These are phyloP conservation scores for Pandion haliaetus DNA, from an alignment of 2,113 vertebrate genomes.

Conservation along the genomic window DNA sequence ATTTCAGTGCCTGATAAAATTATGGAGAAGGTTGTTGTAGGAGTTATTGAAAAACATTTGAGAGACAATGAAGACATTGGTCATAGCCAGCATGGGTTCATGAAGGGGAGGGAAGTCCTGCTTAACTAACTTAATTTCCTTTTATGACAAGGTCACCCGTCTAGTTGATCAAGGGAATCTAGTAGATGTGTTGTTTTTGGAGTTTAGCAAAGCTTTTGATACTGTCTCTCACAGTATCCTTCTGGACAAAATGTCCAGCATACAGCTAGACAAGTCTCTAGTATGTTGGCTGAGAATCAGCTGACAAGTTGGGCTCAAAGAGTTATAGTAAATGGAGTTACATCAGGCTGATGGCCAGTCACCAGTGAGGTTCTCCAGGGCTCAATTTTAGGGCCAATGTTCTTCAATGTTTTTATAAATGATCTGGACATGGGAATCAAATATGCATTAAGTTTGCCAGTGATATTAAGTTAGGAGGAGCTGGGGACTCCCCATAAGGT, in stretches of 20 bases:
- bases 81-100: not conserved
- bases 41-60: not conserved
- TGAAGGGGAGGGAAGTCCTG: not conserved
- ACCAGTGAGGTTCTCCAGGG: not conserved
- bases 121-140: not conserved
- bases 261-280: not conserved
- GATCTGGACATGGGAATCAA: not conserved
- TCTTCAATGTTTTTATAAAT: not conserved
- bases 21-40: not conserved
- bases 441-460: not conserved
- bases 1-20: not conserved
- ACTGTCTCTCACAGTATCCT: not conserved
- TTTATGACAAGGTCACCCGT: not conserved
- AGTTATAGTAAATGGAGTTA: not conserved
- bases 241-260: not conserved
- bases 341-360: not conserved
- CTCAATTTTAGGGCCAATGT: not conserved
- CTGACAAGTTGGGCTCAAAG: not conserved
- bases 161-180: not conserved
- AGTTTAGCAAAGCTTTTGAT: not conserved
- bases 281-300: not conserved
- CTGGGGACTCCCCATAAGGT: not conserved
- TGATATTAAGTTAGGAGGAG: not conserved
- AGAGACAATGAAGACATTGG: not conserved
- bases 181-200: not conserved